Percentiles rank a stretch among this genome's conserved stretches.
These are phyloP conservation scores for Dendrolimus pini DNA, from an alignment of 2,888 invertebrate species.

Conservation along the genomic window DNA sequence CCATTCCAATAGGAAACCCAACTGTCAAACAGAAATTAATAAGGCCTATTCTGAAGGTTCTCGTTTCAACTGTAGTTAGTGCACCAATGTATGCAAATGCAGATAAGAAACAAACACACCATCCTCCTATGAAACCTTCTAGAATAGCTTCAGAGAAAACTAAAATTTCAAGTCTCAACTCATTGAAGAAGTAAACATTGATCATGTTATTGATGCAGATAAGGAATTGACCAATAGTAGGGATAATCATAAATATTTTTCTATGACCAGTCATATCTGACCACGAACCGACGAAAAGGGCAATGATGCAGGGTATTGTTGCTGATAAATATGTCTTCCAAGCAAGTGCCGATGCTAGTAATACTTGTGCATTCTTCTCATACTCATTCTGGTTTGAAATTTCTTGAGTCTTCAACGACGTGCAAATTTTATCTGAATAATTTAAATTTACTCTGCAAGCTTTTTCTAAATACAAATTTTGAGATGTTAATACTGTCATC, in stretches of 20 bases:
- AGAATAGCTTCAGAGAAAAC: conserved; percentile 84
- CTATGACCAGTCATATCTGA: conserved; percentile 80
- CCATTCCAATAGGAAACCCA: conserved; percentile 92
- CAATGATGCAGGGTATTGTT: conserved; percentile 83
- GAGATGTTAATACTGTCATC: conserved; percentile 81
- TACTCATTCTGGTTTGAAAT: conserved; percentile 70
- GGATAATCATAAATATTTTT: conserved; percentile 84
- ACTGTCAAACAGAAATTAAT: conserved; percentile 90
- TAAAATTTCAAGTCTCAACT: conserved; percentile 84
- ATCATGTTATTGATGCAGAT: conserved; percentile 82
- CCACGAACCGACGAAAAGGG: conserved; percentile 87
- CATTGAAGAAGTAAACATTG: conserved; percentile 84
- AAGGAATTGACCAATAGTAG: conserved; percentile 83
- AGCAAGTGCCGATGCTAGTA: conserved; percentile 83
- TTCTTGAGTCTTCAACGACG: conserved; percentile 81
- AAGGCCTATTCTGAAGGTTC: conserved; percentile 89
- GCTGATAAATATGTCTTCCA: conserved; percentile 90
- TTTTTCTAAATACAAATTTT: conserved; percentile 88
- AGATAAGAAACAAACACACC: conserved; percentile 88
- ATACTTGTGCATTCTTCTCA: conserved; percentile 78
- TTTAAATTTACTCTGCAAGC: conserved; percentile 88
- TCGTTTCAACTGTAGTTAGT: conserved; percentile 84
- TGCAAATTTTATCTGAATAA: conserved; percentile 82
- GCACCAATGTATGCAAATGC: conserved; percentile 90
- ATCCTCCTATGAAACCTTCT: conserved; percentile 86